Evolutionary conservation across 37 sponge, comb jelly and placozoan species (phyloP), one percentile per base, ranked within the genome.

Genomic region (Bolinopsis microptera): DNA sequence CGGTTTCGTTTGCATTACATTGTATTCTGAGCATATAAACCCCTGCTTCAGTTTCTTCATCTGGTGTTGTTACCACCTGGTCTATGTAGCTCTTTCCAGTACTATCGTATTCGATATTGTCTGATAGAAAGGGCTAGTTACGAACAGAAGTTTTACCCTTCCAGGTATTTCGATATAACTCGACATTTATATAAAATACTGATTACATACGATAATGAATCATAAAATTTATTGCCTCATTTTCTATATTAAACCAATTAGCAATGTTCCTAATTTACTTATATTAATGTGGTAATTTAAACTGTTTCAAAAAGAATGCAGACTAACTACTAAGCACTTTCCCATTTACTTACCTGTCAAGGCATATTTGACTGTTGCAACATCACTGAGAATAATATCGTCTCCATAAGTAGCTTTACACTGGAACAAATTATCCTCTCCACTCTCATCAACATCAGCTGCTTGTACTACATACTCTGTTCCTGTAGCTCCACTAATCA

Each of bases 331-430:
- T n/a, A n/a, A n/a, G n/a, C n/a, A n/a, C n/a, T n/a, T n/a, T n/a
- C n/a, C n/a, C n/a, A n/a, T n/a, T n/a, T n/a, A 34, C 80, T 9
- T 77, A 77, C 80, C 80, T 77, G 80, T 3, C 1, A 77, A 16
- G 9, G 34, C 13, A 18, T 77, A 77, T 35, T 35, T 1, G 33
- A 77, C 37, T 1, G 36, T 77, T 34, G 80, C 80, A 34, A 77
- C 80, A 35, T 34, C 21, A 77, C 80, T 77, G 34, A 77, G 3
- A 35, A 77, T 77, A 27, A 77, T 32, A 77, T 77, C 37, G 0
- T 31, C 36, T 13, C 35, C 32, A 34, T 34, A 31, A 77, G 35
- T 77, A 32, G 80, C 80, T 77, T 32, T 77, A 77, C 80, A 77
- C 36, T 77, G 80, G 33, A 35, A 77, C 35, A 77, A 21, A 21